Base-by-base conservation (phyloP, 2,113 vertebrate species). In the Struthidea cinerea region DNA sequence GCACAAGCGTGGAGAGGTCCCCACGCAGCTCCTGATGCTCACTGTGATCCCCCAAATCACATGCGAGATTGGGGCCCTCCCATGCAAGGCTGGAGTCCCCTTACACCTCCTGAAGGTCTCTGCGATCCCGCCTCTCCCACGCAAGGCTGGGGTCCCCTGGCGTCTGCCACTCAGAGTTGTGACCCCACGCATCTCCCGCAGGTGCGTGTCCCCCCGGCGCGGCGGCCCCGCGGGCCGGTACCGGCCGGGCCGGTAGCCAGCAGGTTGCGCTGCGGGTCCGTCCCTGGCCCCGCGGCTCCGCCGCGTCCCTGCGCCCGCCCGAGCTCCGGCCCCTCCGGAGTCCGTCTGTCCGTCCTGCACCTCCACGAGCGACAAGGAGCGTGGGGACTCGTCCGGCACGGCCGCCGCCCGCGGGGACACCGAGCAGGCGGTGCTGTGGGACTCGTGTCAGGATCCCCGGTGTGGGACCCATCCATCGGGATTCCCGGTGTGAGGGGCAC, bases 191-290 rank as follows among this genome's bases (percentile, higher is more conserved):
- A 24, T 20, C 10, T 33, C 65, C 57, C 12, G 9, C 41, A 11
- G 42, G 8, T n/a, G 41, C 7, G 10, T 2, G 20, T 9, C 6
- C 21, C 32, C 24, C 14, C 21, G 17, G 63, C 16, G 6, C 22
- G 37, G 46, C 17, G 26, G 12, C 20, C 46, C 24, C 5, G 2
- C 16, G 47, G 47, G 23, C 28, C 6, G 4, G 69, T 16, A 52
- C 90, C 90, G 49, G 84, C 79, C 27, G 65, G 55, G 79, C 35
- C 37, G 1, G 56, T 27, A 67, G 74, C 94, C 94, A 82, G 91
- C 89, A 91, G 91, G 26, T 64, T 78, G 94, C 91, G 80, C 94
- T 93, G 80, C 91, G 35, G 61, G 60, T 50, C 80, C 65, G 55
- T 84, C 41, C 41, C 61, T 20, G 75, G 37, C 61, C 27, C 26